Percentiles rank a stretch among this genome's conserved stretches.
Conservation (phyloP, 1,140 invertebrate species). For the Leptestheria dahalacensis region DNA sequence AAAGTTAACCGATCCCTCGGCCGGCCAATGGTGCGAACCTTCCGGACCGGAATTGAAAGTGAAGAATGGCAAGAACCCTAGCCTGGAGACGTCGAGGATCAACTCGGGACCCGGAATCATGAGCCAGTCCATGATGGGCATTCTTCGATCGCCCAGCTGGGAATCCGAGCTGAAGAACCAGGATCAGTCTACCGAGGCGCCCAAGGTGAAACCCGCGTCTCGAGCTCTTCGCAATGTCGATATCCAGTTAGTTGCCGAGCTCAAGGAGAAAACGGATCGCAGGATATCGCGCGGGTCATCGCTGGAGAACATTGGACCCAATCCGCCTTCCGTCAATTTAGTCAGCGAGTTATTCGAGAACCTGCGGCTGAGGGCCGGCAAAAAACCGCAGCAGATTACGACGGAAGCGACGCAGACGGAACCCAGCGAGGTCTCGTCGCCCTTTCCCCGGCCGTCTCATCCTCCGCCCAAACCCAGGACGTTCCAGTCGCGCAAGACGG, state of each 20-base stretch:
- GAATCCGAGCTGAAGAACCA: not conserved
- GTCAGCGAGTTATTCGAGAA: conserved; percentile 47
- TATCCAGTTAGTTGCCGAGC: conserved; percentile 59
- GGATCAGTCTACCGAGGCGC: not conserved
- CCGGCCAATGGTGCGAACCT: not conserved
- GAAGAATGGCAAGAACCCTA: not conserved
- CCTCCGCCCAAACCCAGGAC: not conserved
- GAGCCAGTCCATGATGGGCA: conserved; percentile 13
- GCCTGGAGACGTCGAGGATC: not conserved
- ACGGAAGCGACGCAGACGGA: not conserved
- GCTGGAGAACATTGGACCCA: not conserved
- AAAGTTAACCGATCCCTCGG: not conserved
- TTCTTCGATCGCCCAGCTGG: conserved; percentile 7
- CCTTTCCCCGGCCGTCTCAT: not conserved
- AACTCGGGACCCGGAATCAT: conserved; percentile 1
- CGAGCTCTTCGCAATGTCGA: conserved; percentile 31
- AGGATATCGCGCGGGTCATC: conserved; percentile 6
- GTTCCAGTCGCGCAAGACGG: not conserved
- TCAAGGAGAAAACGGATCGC: conserved; percentile 52
- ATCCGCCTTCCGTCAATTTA: conserved; percentile 49
- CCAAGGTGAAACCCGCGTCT: not conserved
- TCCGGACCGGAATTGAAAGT: not conserved
- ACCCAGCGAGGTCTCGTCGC: not conserved
- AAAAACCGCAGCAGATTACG: conserved; percentile 5
- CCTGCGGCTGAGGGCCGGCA: conserved; percentile 11